phyloP scores from a whole-genome alignment of 2,888 invertebrate species.

The Drosophila subsilvestris region DNA sequence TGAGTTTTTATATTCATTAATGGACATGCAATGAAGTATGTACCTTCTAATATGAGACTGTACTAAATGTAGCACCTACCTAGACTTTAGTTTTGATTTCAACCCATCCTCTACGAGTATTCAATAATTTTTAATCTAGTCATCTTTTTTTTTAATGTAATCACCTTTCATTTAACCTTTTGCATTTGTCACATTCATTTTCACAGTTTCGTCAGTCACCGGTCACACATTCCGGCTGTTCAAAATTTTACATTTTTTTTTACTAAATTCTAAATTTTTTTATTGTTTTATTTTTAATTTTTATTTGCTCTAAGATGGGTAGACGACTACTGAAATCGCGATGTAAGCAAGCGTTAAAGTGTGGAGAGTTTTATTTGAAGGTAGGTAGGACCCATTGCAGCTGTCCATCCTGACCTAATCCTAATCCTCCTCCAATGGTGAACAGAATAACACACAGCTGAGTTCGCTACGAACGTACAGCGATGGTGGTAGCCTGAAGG shows the following conservation, averaged over 20 bases:
- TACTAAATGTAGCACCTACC: no score
- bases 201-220: not conserved
- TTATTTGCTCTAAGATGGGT: not conserved
- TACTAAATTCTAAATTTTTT: no score
- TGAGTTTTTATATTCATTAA: no score
- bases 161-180: not conserved
- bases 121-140: no score
- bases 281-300: not conserved
- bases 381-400: not conserved
- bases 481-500: slow-evolving; percentile 18
- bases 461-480: not conserved
- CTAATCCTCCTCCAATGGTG: not conserved
- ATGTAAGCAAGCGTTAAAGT: not conserved
- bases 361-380: not conserved
- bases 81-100: no score
- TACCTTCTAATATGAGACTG: no score
- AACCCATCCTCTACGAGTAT: no score
- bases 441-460: not conserved
- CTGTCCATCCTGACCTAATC: not conserved
- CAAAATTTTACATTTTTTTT: no score
- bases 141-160: no score
- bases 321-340: not conserved
- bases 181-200: not conserved
- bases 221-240: not conserved
- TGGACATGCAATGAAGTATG: no score